Base-by-base conservation (phyloP, 2,113 vertebrate species). In the Aphyosemion australe region DNA sequence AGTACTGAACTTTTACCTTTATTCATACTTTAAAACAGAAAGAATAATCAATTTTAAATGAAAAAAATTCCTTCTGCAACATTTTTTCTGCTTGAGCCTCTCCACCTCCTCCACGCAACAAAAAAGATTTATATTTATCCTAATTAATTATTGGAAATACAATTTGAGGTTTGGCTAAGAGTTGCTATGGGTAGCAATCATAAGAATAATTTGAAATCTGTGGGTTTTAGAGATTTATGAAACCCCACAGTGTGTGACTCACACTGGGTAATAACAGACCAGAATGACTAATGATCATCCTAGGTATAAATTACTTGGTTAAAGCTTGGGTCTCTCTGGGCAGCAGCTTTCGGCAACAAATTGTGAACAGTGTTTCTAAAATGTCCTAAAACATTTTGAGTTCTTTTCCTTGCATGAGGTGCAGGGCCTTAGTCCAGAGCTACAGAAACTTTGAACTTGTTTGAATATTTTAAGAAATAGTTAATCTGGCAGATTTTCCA, bases 1-100 rank as follows among this genome's bases (percentile, higher is more conserved):
- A 13, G 66, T 26, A 41, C 49, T 55, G 59, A 39, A 31, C 48
- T 41, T 46, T 58, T 19, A 61, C 55, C 43, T 49, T 49, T 21
- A n/a, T n/a, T n/a, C n/a, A n/a, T n/a, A n/a, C n/a, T n/a, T n/a
- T n/a, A n/a, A n/a, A n/a, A n/a, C n/a, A n/a, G n/a, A n/a, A n/a
- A n/a, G n/a, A n/a, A n/a, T n/a, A n/a, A n/a, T n/a, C 26, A 26
- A 0, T 26, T 26, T 26, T 26, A 26, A 26, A 26, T 26, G 61
- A 70, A 72, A 32, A 51, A 21, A 37, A 37, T 7, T 10, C 34
- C 34, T 37, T 6, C 34, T 37, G 34, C 34, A 37, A 10, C 34
- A 37, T 37, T 37, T 10, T 26, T 37, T 8, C 34, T 37, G 34
- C 9, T 37, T 37, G 7, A 37, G 34, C 34, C 34, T 10, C 34